phyloP scores from a whole-genome alignment of 1,140 invertebrate species.

The Scaptodrosophila lebanonensis region DNA sequence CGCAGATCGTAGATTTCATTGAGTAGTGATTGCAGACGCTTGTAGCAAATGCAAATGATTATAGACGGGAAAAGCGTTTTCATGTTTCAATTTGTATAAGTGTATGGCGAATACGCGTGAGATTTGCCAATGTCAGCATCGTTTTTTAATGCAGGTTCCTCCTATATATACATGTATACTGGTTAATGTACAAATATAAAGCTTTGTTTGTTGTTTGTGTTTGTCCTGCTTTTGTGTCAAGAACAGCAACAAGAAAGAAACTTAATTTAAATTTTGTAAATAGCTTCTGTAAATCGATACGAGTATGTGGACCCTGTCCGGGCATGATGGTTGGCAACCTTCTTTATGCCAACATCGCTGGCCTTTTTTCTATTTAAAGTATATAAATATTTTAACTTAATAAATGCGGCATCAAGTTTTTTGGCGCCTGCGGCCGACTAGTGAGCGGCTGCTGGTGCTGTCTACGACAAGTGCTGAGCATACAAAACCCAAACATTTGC shows the following conservation, averaged over 20 bases:
- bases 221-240: not conserved
- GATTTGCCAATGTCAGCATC: not conserved
- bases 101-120: too few species aligned
- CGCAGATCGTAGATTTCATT: conserved; percentile 52
- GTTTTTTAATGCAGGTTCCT: too few species aligned
- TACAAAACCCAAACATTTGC: conserved; percentile 45
- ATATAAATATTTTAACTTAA: conserved; percentile 69
- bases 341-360: not conserved
- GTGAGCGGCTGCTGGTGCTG: not conserved
- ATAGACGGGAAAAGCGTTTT: conserved; percentile 45
- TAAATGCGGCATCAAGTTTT: conserved; percentile 52
- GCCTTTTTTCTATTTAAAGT: conserved; percentile 44
- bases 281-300: conserved; percentile 55
- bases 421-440: conserved; percentile 28
- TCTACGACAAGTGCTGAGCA: conserved; percentile 34
- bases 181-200: not conserved
- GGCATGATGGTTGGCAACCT: not conserved
- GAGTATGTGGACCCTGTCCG: not conserved
- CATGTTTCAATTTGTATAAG: conserved; percentile 43
- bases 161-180: not conserved
- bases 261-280: conserved; percentile 56
- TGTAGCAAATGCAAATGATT: conserved; percentile 45
- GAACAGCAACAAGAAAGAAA: conserved; percentile 25
- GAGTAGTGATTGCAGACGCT: conserved; percentile 50
- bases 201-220: not conserved